Base-by-base conservation (phyloP, 64 coral and sea anemone species). In the Hydrozoanthus tunicans region DNA sequence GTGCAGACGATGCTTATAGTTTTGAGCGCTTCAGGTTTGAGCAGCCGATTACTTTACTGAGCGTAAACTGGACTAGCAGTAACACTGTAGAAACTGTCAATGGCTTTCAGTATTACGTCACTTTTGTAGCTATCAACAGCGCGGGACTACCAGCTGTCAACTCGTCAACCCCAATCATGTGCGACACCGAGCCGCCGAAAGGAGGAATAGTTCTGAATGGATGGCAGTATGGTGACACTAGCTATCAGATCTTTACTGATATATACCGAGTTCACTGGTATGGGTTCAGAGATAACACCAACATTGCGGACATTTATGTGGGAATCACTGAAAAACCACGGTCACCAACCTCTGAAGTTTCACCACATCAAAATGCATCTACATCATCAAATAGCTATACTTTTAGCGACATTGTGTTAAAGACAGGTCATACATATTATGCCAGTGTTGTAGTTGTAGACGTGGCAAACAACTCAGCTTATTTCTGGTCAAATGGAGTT, bases 211-310 rank as follows among this genome's bases (percentile, higher is more conserved):
- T 99, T 61, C 53, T 99, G 23, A 94, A 99, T 84, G 97, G 97
- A 51, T 99, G 97, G 97, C 92, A 86, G 64, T 94, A 80, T 59
- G 86, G 79, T 59, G 97, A 99, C 78, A 90, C 94, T 26, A 65
- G 90, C 58, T 94, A 99, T 79, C 97, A 99, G 84, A 96, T 81
- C 9, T 94, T 89, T 43, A 81, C 90, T 32, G 81, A 80, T 7
- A 93, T 99, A 15, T 96, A 90, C 58, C 94, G 97, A 73, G 90
- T 93, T 58, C 94, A 99, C 55, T 99, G 97, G 97, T 91, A 89
- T 73, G 97, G 97, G 10, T 74, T 99, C 51, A 92, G 51, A 5
- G 97, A 99, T 66, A 93, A 94, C 73, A 96, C 92, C 63, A 84
- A 81, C 14, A 86, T 99, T 20, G 55, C 79, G 17, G 51, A 79